Percentiles rank a stretch among this genome's conserved stretches.
Evolutionary conservation across 2,797 vertebrate genomes (phyloP).

Genomic region (Paedocypris micromegethes): DNA sequence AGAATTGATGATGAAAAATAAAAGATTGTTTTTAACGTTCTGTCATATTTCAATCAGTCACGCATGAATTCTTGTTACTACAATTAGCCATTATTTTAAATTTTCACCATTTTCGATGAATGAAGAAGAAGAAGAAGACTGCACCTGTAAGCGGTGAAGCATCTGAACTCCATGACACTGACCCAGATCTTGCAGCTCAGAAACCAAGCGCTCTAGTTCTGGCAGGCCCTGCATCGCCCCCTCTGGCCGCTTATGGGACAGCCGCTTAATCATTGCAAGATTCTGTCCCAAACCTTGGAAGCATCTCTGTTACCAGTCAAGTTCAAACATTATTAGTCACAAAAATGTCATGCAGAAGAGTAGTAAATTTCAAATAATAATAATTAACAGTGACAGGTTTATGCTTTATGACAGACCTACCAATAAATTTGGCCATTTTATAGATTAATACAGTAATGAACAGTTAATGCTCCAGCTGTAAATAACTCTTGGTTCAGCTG

Average conservation of each 20-base stretch:
- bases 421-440: not conserved
- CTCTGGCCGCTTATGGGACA: constrained; percentile 64
- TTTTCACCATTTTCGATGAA: not conserved
- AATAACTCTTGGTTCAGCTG: not conserved
- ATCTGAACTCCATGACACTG: constrained; percentile 61
- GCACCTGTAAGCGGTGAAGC: constrained; percentile 78
- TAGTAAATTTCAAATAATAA: not conserved
- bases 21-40: not conserved
- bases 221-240: constrained; percentile 62
- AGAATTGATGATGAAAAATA: not conserved
- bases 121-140: not conserved
- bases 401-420: not conserved
- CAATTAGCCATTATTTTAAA: too few species aligned
- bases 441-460: too few species aligned
- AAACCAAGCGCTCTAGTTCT: constrained; percentile 65
- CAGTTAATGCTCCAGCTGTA: too few species aligned
- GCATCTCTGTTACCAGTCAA: constrained; percentile 66
- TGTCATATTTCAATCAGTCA: too few species aligned
- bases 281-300: constrained; percentile 71
- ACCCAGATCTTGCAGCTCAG: constrained; percentile 63
- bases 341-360: not conserved
- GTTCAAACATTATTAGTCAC: constrained; percentile 8
- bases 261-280: constrained; percentile 63
- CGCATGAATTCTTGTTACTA: too few species aligned
- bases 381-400: not conserved